Evolutionary conservation across 2,888 invertebrate species (phyloP), one percentile per base, ranked within the genome.

Genomic region (Drosophila helvetica): DNA sequence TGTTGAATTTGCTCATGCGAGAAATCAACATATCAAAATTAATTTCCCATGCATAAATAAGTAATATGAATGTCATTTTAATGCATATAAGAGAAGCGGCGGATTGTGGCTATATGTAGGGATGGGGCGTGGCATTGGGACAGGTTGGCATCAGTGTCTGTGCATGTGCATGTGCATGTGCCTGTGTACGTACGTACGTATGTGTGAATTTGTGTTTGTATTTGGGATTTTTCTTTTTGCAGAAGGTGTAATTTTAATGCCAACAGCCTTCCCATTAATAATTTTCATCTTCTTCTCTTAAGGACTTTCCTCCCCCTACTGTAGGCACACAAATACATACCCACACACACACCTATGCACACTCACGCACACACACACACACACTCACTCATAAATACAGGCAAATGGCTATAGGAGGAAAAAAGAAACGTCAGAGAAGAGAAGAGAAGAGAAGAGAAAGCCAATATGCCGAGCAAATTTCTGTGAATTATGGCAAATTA

Each of bases 401-500:
- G 10, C 2, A 47, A 17, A 43, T 30, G 30, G 30, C 33, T 56
- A 17, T 51, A 17, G 55, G 25, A 12, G 6, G 42, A 19, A n/a
- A 51, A 33, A 46, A 45, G 17, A 45, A 61, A 19, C 33, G 27
- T 18, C 12, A 45, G 48, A 54, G 64, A 19, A 47, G 43, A 47
- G 30, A 22, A 47, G 22, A 18, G 33, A 27, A 30, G 9, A 59
- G 59, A 19, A 51, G 54, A 58, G 54, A 77, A 79, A 79, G 76
- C 83, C 83, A 84, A 84, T 84, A 86, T 86, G 67, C 79, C 76
- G 79, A 86, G 74, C 81, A 84, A 86, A 84, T 84, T 84, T 84
- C 86, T 81, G 81, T 84, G 89, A 85, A 89, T 89, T 89, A 87
- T 88, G 88, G 89, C 88, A 89, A 89, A 88, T 89, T 89, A 88